Conservation (phyloP, 2,797 vertebrate genomes). For the Argentina silus region DNA sequence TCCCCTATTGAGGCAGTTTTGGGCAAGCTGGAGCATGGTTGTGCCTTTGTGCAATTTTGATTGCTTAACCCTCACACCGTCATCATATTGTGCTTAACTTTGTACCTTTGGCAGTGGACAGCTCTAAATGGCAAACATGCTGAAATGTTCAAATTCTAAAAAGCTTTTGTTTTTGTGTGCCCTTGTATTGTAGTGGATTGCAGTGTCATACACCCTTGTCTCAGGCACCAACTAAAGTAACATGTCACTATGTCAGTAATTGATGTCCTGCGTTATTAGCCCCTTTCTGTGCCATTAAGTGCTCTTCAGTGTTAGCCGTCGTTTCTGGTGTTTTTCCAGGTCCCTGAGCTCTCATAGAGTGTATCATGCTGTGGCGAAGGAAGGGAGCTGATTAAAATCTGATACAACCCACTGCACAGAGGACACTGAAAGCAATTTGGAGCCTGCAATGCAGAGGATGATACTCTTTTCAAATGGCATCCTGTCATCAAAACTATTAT, state of each 20-base stretch:
- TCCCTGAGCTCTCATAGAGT: slow-evolving; percentile 42
- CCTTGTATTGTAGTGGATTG: slow-evolving; percentile 35
- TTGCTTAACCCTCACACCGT: too few relatives aligned
- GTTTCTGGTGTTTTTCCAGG: slow-evolving; percentile 30
- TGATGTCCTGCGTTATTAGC: slow-evolving; percentile 62
- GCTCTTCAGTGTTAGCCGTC: slow-evolving; percentile 30
- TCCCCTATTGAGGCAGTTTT: too few relatives aligned
- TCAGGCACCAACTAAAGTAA: background rate
- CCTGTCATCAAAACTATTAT: slow-evolving; percentile 51
- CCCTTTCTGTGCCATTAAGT: slow-evolving; percentile 53
- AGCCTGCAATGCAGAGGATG: slow-evolving; percentile 61
- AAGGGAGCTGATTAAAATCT: slow-evolving; percentile 71
- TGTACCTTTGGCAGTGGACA: too few relatives aligned
- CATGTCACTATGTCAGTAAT: slow-evolving; percentile 40
- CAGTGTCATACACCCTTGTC: slow-evolving; percentile 19
- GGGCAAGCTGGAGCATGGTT: too few relatives aligned
- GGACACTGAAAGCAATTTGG: slow-evolving; percentile 59
- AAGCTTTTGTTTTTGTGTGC: slow-evolving; percentile 25
- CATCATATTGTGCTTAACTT: too few relatives aligned
- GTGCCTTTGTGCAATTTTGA: too few relatives aligned
- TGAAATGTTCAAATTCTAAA: background rate
- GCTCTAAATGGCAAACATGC: background rate
- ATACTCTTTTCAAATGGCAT: slow-evolving; percentile 40
- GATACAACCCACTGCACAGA: slow-evolving; percentile 63
- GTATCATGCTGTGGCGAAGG: slow-evolving; percentile 48